Base-by-base conservation (phyloP, 2,888 invertebrate species). In the Augiades crinisus region DNA sequence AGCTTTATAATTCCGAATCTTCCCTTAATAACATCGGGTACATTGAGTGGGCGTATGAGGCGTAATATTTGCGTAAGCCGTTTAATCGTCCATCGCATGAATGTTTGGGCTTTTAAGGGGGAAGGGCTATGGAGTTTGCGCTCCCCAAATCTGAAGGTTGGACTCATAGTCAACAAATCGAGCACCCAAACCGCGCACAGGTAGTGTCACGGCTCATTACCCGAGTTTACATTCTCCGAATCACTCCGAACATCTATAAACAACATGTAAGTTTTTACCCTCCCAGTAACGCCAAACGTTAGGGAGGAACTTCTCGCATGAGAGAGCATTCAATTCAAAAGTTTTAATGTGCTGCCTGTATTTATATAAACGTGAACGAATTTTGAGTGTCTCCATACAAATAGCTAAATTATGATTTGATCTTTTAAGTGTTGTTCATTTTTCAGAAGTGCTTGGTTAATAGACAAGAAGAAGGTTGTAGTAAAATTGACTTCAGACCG, bases 121-220 rank as follows among this genome's bases (percentile, higher is more conserved):
- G 55, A 58, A 53, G 53, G 50, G 4, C 30, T 27, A 10, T 30
- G 30, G 30, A n/a, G 12, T 49, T 47, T 51, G 59, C 57, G 57
- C 64, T 61, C 59, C 57, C 63, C 63, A 27, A 36, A 17, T 36
- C 36, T 62, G 60, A 56, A 70, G 66, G 69, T 68, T 68, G 70
- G 68, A 68, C 69, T 71, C 68, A 66, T 72, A 34, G 33, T 69
- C 72, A 76, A 78, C 72, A 78, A 78, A 77, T 78, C 71, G 74
- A 62, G 72, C 67, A 73, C 67, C 69, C 75, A 63, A 69, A 68
- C 68, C 71, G 72, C 72, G 70, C 71, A 68, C 80, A 83, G 81
- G 83, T 82, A 79, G 72, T 75, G 78, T 76, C 73, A 78, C 73
- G 78, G 70, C 73, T 81, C 80, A 82, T 82, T 84, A 81, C 78